phyloP scores from a whole-genome alignment of 2,113 vertebrate species.

The Megaceryle torquata region DNA sequence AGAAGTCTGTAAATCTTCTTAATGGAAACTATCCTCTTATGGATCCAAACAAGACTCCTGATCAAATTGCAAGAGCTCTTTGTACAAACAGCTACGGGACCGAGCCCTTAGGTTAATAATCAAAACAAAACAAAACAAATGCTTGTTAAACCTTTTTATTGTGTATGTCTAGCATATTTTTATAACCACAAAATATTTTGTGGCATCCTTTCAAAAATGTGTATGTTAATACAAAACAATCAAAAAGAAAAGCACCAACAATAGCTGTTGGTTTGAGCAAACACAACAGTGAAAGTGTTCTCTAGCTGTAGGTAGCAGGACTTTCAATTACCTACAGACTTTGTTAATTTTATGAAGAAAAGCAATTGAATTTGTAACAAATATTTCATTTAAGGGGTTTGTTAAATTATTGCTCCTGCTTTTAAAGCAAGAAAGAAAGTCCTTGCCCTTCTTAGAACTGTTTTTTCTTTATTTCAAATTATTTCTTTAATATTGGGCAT shows the following conservation, averaged over 20 bases:
- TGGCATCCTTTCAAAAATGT: background rate
- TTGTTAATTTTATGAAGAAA: slow-evolving; percentile 45
- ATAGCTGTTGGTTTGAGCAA: background rate
- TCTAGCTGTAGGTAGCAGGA: background rate
- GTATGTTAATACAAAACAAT: background rate
- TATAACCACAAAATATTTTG: background rate
- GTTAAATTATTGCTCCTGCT: slow-evolving; percentile 12
- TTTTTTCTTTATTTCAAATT: slow-evolving; percentile 37
- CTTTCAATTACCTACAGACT: background rate
- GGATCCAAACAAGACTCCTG: background rate
- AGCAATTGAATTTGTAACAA: slow-evolving; percentile 36
- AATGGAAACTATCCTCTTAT: background rate
- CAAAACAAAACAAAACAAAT: background rate
- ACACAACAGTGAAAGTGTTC: background rate
- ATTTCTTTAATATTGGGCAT: background rate
- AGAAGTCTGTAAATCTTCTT: background rate
- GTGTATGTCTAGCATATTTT: background rate
- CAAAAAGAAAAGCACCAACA: background rate
- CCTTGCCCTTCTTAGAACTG: slow-evolving; percentile 23
- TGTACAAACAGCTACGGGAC: background rate
- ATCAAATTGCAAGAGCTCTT: background rate
- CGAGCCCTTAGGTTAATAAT: background rate
- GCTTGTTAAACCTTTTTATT: background rate
- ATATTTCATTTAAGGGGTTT: slow-evolving; percentile 37
- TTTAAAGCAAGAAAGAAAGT: slow-evolving; percentile 49